Evolutionary conservation across 2,113 vertebrate species (phyloP), one percentile per base, ranked within the genome.

Genomic region (Cichladusa arquata): DNA sequence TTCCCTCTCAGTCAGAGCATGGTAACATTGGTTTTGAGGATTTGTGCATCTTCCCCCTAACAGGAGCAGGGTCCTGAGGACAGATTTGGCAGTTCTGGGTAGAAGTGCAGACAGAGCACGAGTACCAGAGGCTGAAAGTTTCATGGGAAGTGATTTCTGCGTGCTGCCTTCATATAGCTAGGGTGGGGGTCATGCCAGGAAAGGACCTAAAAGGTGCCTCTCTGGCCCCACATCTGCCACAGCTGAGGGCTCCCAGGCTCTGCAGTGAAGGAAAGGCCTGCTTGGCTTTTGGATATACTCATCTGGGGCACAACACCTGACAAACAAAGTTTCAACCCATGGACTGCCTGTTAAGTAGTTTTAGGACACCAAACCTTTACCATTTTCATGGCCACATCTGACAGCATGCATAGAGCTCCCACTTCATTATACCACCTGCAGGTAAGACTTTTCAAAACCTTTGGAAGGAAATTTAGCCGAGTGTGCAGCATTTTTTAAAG

Each of bases 21-120:
- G 11, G 18, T 38, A 48, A 19, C 3, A 1, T 24, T 44, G 14
- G 28, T 88, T 88, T 56, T 45, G 40, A 62, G 61, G 57, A 62
- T 69, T 42, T 73, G 8, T 42, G 14, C 2, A 4, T 40, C 23
- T 25, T 81, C 81, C 28, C 45, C 3, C 0, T 45, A 45, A 42
- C 15, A 65, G 22, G 13, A 44, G 15, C 11, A 14, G 14, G 19
- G 6, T 69, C 50, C 53, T 44, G 51, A 61, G 45, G 29, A 51
- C 16, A 73, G 48, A 26, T 73, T 8, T 69, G 28, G 26, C 12
- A 25, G 36, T 17, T 87, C 20, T 47, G 40, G 53, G n/a, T 28
- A n/a, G 28, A 19, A 29, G 1, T 4, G 6, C 34, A 62, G 45
- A 67, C 33, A 17, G 23, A 36, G 14, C 28, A 50, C 0, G 0